Evolutionary conservation across 1,140 invertebrate genomes (phyloP), one percentile per base, ranked within the genome.

Genomic region (Drosophila willistoni): DNA sequence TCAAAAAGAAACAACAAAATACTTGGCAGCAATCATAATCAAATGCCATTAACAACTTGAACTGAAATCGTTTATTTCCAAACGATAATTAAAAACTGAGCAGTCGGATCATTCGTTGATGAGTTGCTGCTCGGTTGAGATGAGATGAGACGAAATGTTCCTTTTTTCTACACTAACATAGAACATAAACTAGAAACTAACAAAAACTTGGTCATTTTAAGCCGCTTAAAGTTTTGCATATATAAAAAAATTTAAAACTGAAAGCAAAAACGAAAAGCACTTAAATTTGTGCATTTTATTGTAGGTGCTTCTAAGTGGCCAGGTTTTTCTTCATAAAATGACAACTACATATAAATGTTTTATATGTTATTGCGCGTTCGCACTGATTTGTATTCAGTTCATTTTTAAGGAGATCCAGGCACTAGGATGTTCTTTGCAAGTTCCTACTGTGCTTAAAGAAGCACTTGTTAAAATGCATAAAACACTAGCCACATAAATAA

Each of bases 391-490:
- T 68, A 76, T 79, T 69, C 72, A 64, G 42, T 29, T 22, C 68
- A 36, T 62, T 36, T 36, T 42, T 7, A 14, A 14, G 44, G 13
- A 7, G 42, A 75, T 70, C 54, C 56, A 34, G 60, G 56, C 34
- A 67, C 77, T 77, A 87, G 83, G 83, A 85, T 85, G 34, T 81
- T 54, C 29, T 12, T 62, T 36, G 66, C 70, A 56, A 73, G 44
- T 17, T 51, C 19, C 17, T 19, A 51, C 44, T 51, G 17, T 51
- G 19, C 19, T 17, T 22, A 19, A 36, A 69, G 73, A 36, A 69
- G 73, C 68, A 77, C 79, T 77, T 62, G 67, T 87, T 86, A 54
- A 71, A 51, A 86, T 87, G 77, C 79, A 41, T 7, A 22, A 41
- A 14, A 36, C 63, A 61, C 17, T 55, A 59, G 44, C 17, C 25